Base-by-base conservation (phyloP, 2,888 invertebrate species). In the Oligia strigilis region DNA sequence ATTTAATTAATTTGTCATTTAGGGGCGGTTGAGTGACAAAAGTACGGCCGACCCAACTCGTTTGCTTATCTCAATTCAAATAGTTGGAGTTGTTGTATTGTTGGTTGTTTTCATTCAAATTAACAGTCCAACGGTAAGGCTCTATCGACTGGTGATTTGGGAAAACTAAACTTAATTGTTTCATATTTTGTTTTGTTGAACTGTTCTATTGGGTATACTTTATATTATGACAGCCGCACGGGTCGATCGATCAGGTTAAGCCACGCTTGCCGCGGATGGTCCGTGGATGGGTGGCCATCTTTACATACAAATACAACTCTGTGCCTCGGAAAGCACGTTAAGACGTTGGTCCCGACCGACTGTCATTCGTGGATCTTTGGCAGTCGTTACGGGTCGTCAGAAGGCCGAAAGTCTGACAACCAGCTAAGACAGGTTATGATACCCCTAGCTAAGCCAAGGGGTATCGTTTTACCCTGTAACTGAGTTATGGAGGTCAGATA, bases 1-100 rank as follows among this genome's bases (percentile, higher is more conserved):
- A 83, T 89, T 90, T 89, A 90, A 89, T 89, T 89, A 89, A 89
- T 89, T 90, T 89, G 88, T 87, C 90, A 89, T 90, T 89, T 88
- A 79, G 82, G 76, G 85, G 83, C 36, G 72, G 72, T 75, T 81
- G 83, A 86, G 82, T 86, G 86, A 90, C 89, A 86, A 86, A 86
- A 90, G 83, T 81, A 79, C 69, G 77, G 69, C 69, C 72, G 64
- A 78, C 83, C 82, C 77, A 75, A 77, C 82, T 88, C 80, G 84
- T 86, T 89, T 81, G 80, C 80, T 86, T 88, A 88, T 88, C 88
- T 81, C 78, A 83, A 88, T 89, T 83, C 88, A 89, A 89, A 89
- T 90, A 86, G 84, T 87, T 89, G 60, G 76, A 78, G 77, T 82
- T 85, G 67, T 78, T 74, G 72, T 84, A 66, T 74, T 85, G 82